Evolutionary conservation across 2,113 vertebrate genomes (phyloP).

Genomic region (Cyprinus carpio): DNA sequence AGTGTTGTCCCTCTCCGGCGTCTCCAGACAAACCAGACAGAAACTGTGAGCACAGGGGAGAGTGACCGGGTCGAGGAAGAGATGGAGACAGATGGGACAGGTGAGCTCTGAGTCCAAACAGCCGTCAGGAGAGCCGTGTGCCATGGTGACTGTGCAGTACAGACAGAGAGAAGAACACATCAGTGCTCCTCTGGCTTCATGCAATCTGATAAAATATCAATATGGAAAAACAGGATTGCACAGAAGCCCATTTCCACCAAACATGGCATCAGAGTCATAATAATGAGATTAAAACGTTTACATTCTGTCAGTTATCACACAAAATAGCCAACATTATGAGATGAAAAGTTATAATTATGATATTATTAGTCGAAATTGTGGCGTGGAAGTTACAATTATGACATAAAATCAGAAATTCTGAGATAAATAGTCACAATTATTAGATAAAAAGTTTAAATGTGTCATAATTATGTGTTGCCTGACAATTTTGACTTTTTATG

Average conservation of each 20-base stretch:
- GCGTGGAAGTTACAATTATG: background rate
- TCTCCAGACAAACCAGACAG: conserved; percentile 69
- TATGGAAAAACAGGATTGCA: background rate
- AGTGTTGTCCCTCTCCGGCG: conserved; percentile 59
- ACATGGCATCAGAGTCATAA: background rate
- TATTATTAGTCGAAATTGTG: too few species aligned
- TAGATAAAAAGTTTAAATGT: too few species aligned
- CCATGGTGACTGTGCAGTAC: conserved; percentile 53
- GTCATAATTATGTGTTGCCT: too few species aligned
- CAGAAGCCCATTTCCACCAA: background rate
- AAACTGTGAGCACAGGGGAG: conserved; percentile 73
- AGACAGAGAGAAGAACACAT: background rate
- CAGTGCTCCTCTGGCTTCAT: background rate
- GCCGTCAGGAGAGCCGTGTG: conserved; percentile 42
- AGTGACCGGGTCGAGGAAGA: conserved; percentile 66
- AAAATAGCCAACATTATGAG: background rate
- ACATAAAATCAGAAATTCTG: background rate
- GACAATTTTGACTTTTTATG: background rate
- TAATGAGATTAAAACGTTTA: background rate
- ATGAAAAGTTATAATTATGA: background rate
- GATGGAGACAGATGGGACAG: conserved; percentile 71
- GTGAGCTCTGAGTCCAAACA: conserved; percentile 56
- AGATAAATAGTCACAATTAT: too few species aligned
- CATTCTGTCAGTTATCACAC: background rate
- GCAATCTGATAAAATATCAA: background rate